Base-by-base conservation (phyloP, 2,113 vertebrate genomes). In the zebrafish (Danio rerio) region DNA sequence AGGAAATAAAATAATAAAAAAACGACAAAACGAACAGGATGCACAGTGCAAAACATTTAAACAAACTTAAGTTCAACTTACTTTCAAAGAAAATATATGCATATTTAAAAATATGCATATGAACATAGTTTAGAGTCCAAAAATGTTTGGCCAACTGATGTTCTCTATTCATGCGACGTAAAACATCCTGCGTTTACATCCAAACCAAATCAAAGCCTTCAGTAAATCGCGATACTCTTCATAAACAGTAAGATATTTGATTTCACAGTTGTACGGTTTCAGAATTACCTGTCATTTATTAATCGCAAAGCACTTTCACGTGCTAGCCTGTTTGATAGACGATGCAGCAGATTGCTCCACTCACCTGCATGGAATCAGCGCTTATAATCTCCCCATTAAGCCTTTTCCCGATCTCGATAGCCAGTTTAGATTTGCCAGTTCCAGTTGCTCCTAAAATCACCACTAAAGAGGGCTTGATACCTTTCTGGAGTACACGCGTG, bases 311-410 rank as follows among this genome's bases (percentile, higher is more conserved):
- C 43, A 58, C 66, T 83, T 70, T 70, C 58, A 61, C 58, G 59
- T 80, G 56, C 12, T 4, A 1, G 16, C 15, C 50, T 42, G 31
- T 40, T 56, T 76, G 61, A 47, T 49, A 81, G 69, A 71, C 18
- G 15, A 58, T 31, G 6, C 40, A 66, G 31, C 59, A 11, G 3
- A 73, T 16, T 18, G 42, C 18, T 20, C 20, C 12, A 79, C 92
- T 84, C 90, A 99, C 97, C 96, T 99, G 97, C 97, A 98, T 98
- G 85, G 96, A 96, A 88, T 99, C 97, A 0, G 97, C 97, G 91
- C 96, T 96, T 90, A 98, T 92, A 78, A 98, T 95, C 87, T 97
- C 97, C 3, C 96, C 97, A 56, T 92, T 91, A 0, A 97, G 90
- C 20, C 92, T 90, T 88, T 92, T 94, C 42, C 95, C 96, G 8